Conservation (phyloP, 1,140 invertebrate species). For the Drosophila orosa region DNA sequence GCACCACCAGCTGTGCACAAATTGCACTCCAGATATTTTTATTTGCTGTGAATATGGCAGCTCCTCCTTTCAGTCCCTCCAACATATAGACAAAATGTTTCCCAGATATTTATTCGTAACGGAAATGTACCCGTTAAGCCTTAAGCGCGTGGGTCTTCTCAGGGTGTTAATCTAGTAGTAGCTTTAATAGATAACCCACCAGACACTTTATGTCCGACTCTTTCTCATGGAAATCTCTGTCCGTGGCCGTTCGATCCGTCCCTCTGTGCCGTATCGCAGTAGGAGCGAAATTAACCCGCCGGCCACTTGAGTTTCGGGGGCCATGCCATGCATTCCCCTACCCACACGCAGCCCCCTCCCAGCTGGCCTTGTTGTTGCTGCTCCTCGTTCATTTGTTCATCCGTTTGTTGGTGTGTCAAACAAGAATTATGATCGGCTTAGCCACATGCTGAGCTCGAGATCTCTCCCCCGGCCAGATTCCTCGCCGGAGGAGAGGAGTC, state of each 20-base stretch:
- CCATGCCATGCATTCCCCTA: conserved; percentile 8
- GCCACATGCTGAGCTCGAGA: conserved; percentile 81
- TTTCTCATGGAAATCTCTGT: conserved; percentile 67
- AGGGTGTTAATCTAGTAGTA: conserved; percentile 75
- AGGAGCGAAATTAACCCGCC: conserved; percentile 77
- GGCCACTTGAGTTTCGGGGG: conserved; percentile 51
- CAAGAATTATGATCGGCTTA: conserved; percentile 84
- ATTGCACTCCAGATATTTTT: conserved; percentile 82
- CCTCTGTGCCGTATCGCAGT: conserved; percentile 47
- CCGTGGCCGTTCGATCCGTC: conserved; percentile 1
- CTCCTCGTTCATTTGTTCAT: conserved; percentile 82
- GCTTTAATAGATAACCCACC: conserved; percentile 82
- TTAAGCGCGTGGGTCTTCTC: conserved; percentile 32
- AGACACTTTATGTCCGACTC: conserved; percentile 58
- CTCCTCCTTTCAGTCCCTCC: conserved; percentile 22
- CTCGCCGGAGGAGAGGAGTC: conserved; percentile 22
- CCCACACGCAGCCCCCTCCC: conserved; percentile 10
- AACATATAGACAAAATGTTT: conserved; percentile 7
- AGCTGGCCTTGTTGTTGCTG: conserved; percentile 51
- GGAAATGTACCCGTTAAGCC: conserved; percentile 47
- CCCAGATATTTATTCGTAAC: conserved; percentile 42
- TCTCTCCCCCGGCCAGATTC: conserved; percentile 40
- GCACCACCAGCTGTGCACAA: conserved; percentile 81
- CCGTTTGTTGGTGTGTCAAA: conserved; percentile 83
- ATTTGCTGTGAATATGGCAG: conserved; percentile 79